Conservation (phyloP, 92 coral and sea anemone species). For the Plumapathes pennacea region DNA sequence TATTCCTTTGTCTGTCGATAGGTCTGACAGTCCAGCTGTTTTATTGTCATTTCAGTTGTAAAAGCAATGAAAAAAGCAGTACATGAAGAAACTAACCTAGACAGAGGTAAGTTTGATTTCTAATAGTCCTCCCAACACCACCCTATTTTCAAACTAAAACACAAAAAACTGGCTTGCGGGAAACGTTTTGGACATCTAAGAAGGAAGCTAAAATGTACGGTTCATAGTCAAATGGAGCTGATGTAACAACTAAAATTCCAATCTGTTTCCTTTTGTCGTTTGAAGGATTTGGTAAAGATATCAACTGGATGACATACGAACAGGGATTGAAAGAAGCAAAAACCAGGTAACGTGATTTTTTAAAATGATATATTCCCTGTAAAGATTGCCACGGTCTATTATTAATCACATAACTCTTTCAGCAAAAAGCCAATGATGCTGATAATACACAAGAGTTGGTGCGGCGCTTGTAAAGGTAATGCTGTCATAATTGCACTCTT, state of each 20-base stretch:
- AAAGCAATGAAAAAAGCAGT: conserved; percentile 73
- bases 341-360: conserved; percentile 20
- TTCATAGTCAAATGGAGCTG: no score
- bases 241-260: no score
- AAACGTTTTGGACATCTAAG: no score
- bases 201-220: no score
- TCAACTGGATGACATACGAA: conserved; percentile 68
- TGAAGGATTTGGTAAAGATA: conserved; percentile 80
- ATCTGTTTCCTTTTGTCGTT: background rate
- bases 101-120: conserved; percentile 55
- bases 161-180: no score
- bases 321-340: conserved; percentile 55
- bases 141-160: background rate
- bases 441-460: conserved; percentile 85
- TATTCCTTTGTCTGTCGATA: no score
- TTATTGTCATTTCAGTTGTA: conserved; percentile 69
- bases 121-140: background rate
- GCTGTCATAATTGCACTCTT: no score
- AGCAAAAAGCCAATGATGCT: conserved; percentile 78
- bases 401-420: background rate
- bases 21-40: no score
- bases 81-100: conserved; percentile 54
- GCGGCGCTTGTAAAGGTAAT: conserved; percentile 89
- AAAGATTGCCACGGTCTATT: no score
- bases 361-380: no score